Conservation (phyloP, 1,140 invertebrate genomes). For the Oscheius sp. region DNA sequence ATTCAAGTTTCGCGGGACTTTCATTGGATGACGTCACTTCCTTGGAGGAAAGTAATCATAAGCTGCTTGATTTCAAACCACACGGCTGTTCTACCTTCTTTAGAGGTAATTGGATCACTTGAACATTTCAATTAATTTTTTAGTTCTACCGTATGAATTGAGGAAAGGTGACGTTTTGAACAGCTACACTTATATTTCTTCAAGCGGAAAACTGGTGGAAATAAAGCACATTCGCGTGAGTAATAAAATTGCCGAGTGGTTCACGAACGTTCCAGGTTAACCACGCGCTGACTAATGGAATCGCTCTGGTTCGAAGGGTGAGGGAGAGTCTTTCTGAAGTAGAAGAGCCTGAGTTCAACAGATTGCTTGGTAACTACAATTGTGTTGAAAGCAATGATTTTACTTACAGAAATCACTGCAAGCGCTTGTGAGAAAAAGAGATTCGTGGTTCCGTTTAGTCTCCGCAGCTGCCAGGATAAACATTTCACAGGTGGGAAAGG, state of each 20-base stretch:
- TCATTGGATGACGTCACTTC: no score
- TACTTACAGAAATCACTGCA: background rate
- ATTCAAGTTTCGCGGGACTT: no score
- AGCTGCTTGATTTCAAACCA: background rate
- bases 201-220: background rate
- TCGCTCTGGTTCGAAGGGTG: background rate
- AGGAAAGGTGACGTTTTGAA: background rate
- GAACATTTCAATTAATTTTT: background rate
- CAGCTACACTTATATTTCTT: background rate
- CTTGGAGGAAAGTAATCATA: background rate
- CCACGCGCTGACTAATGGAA: background rate
- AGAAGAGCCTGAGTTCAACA: background rate
- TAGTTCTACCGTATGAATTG: background rate
- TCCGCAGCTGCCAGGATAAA: constrained; percentile 24
- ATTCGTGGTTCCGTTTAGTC: constrained; percentile 23
- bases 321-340: background rate
- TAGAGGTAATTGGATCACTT: background rate
- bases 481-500: constrained; percentile 27
- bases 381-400: background rate
- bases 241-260: background rate
- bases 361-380: background rate
- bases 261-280: background rate
- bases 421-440: background rate
- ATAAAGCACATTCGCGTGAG: no score
- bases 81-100: background rate